These are phyloP conservation scores for Lycaon pictus DNA, from an alignment of 2,113 vertebrate species.

Conservation along the genomic window DNA sequence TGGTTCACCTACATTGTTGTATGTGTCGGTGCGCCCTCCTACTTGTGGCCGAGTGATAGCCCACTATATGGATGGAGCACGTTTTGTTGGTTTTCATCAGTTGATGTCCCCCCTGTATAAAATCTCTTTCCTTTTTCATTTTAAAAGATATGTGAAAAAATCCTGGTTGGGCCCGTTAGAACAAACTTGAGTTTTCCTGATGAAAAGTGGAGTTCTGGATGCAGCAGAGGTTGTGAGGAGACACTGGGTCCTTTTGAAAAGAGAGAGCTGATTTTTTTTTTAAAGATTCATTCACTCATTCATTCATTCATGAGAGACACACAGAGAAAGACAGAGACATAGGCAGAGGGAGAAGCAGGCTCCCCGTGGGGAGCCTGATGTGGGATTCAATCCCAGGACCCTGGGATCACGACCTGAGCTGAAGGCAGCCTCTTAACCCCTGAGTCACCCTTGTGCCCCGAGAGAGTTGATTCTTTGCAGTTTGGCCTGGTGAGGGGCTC, in stretches of 20 bases:
- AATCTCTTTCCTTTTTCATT: not conserved
- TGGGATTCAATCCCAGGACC: no score
- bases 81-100: not conserved
- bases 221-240: no score
- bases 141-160: not conserved
- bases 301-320: no score
- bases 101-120: not conserved
- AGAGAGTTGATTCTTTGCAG: not conserved
- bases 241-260: not conserved
- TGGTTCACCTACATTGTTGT: not conserved
- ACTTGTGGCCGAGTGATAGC: not conserved
- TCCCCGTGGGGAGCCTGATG: no score
- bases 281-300: no score
- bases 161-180: not conserved
- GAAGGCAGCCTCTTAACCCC: no score
- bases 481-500: not conserved
- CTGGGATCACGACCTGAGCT: no score
- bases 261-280: not conserved
- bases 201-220: not conserved
- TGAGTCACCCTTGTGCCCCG: not conserved
- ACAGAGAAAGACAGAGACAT: no score
- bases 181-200: not conserved
- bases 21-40: not conserved
- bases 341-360: no score
- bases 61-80: not conserved